These are phyloP conservation scores for Andrena dorsata DNA, from an alignment of 2,888 invertebrate genomes.

Conservation along the genomic window DNA sequence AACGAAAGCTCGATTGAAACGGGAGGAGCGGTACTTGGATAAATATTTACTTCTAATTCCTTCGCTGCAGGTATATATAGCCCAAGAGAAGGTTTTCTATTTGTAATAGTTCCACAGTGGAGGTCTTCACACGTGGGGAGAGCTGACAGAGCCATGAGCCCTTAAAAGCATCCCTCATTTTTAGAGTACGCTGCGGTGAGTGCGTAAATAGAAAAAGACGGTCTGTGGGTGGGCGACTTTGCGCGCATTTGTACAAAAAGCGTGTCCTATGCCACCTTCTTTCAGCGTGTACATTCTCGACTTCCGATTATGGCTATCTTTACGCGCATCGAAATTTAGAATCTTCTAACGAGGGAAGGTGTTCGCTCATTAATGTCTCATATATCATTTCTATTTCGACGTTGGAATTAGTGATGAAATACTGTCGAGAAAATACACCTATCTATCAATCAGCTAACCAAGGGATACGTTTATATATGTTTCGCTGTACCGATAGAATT, in stretches of 20 bases:
- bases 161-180: conserved; percentile 21
- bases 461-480: too few relatives aligned
- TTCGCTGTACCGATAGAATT: too few relatives aligned
- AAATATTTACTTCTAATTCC: not conserved
- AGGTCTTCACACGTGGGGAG: not conserved
- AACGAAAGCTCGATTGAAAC: not conserved
- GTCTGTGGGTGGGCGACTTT: not conserved
- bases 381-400: too few relatives aligned
- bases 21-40: not conserved
- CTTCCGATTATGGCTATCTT: too few relatives aligned
- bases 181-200: conserved; percentile 3
- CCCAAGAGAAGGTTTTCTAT: not conserved
- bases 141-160: not conserved
- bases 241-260: conserved; percentile 3
- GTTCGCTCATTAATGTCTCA: too few relatives aligned
- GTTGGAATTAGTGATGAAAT: too few relatives aligned
- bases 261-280: not conserved
- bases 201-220: conserved; percentile 11
- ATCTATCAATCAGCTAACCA: too few relatives aligned
- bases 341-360: too few relatives aligned
- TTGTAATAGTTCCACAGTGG: conserved; percentile 4
- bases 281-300: too few relatives aligned
- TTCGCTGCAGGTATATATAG: too few relatives aligned
- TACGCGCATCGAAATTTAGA: too few relatives aligned
- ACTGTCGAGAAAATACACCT: too few relatives aligned